Evolutionary conservation across 2,888 invertebrate genomes (phyloP).

Genomic region (Piscicola geometra): DNA sequence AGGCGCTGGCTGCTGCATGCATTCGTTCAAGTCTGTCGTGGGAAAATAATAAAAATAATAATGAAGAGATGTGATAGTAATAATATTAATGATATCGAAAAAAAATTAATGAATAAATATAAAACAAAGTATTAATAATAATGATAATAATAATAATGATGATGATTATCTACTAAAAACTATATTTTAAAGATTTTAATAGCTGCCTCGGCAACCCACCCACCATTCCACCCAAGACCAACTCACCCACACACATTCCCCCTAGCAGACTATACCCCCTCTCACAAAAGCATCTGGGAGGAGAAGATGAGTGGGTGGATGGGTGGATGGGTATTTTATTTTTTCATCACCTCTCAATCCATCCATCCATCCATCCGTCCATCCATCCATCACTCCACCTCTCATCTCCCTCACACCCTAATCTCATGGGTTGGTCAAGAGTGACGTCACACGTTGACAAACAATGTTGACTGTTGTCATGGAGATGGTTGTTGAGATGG

Average conservation of each 20-base stretch:
- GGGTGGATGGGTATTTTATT: not conserved
- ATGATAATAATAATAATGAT: not conserved
- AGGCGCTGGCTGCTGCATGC: not conserved
- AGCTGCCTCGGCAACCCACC: too few relatives aligned
- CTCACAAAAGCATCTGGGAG: constrained; percentile 42
- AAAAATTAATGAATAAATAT: not conserved
- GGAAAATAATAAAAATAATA: not conserved
- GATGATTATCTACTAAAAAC: too few relatives aligned
- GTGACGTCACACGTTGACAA: too few relatives aligned
- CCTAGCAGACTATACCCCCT: constrained; percentile 38
- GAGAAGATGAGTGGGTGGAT: constrained; percentile 5
- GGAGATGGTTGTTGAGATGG: too few relatives aligned
- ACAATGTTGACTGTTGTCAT: too few relatives aligned
- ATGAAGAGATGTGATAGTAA: not conserved
- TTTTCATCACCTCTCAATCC: too few relatives aligned
- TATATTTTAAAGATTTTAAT: too few relatives aligned
- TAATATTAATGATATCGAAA: not conserved
- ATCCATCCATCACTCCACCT: too few relatives aligned
- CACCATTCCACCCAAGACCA: not conserved
- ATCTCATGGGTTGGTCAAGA: too few relatives aligned
- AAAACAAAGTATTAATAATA: not conserved
- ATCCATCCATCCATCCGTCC: too few relatives aligned
- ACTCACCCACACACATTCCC: constrained; percentile 42
- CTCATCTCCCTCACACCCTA: too few relatives aligned
- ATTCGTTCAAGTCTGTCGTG: constrained; percentile 34